A percentile compares a stretch with the other conserved stretches of the same genome.
phyloP scores from a whole-genome alignment of 2,888 invertebrate genomes.

The Thereva nobilitata region DNA sequence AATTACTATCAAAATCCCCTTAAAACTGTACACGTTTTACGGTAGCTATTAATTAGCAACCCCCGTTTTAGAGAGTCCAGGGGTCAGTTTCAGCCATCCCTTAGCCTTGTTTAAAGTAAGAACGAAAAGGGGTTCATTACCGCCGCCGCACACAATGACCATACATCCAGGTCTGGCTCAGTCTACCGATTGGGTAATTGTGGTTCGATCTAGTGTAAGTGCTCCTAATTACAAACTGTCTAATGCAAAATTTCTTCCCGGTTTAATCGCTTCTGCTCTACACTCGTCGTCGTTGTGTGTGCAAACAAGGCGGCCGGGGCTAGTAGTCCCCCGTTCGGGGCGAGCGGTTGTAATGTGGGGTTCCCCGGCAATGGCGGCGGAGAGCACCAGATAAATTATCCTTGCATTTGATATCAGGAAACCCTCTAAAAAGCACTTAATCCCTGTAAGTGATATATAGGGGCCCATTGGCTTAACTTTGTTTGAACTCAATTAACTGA shows the following conservation, averaged over 20 bases:
- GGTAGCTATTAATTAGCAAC: too few species aligned
- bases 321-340: too few species aligned
- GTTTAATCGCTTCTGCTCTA: constrained; percentile 7
- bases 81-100: too few species aligned
- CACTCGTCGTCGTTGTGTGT: background rate
- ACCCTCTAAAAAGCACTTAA: constrained; percentile 38
- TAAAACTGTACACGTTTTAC: too few species aligned
- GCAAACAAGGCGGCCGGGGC: constrained; percentile 23
- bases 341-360: constrained; percentile 1
- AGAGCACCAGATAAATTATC: constrained; percentile 33
- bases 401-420: constrained; percentile 35
- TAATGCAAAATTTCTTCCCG: constrained; percentile 27
- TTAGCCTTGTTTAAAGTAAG: too few species aligned
- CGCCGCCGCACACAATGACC: too few species aligned
- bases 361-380: background rate
- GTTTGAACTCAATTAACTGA: constrained; percentile 40
- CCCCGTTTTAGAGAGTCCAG: too few species aligned
- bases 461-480: constrained; percentile 41
- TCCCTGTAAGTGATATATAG: constrained; percentile 41
- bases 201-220: background rate
- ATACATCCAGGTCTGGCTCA: too few species aligned
- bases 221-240: constrained; percentile 29
- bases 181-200: too few species aligned
- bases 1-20: too few species aligned
- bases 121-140: too few species aligned